A percentile compares a stretch with the other conserved stretches of the same genome.
Evolutionary conservation across 2,888 invertebrate genomes (phyloP).

Genomic region (Corbicula japonica): DNA sequence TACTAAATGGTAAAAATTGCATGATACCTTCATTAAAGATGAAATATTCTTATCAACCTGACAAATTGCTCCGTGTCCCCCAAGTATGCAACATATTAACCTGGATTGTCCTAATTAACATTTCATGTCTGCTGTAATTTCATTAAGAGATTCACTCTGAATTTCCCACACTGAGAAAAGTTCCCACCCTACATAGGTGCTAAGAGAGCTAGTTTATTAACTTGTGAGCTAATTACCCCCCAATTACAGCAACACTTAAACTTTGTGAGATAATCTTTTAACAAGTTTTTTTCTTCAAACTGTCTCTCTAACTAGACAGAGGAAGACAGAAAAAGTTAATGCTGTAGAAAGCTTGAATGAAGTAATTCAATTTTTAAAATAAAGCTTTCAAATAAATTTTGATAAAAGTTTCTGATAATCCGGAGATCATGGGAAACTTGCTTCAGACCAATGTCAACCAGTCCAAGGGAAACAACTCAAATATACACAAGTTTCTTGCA

Average conservation of each 20-base stretch:
- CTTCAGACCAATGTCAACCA: no score
- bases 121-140: slow-evolving; percentile 27
- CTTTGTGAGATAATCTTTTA: slow-evolving; percentile 43
- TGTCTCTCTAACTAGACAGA: slow-evolving; percentile 30
- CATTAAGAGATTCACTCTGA: slow-evolving; percentile 17
- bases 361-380: slow-evolving; percentile 21
- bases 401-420: slow-evolving; percentile 7
- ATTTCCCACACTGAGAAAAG: slow-evolving; percentile 43
- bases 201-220: slow-evolving; percentile 46
- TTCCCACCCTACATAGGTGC: slow-evolving; percentile 51
- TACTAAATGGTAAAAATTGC: no score
- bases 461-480: slow-evolving; percentile 29
- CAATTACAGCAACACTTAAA: slow-evolving; percentile 47
- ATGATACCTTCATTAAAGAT: no score
- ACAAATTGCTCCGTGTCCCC: slow-evolving; percentile 10
- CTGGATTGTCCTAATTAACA: slow-evolving; percentile 22
- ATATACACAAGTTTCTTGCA: neutral
- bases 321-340: slow-evolving; percentile 20
- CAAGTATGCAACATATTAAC: neutral
- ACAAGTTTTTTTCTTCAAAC: slow-evolving; percentile 12
- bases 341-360: no score
- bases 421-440: no score
- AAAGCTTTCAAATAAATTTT: neutral
- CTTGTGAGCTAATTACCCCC: slow-evolving; percentile 42
- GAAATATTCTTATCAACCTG: slow-evolving; percentile 3